Base-by-base conservation (phyloP, 2,888 invertebrate genomes). In the Agrochola lychnidis region DNA sequence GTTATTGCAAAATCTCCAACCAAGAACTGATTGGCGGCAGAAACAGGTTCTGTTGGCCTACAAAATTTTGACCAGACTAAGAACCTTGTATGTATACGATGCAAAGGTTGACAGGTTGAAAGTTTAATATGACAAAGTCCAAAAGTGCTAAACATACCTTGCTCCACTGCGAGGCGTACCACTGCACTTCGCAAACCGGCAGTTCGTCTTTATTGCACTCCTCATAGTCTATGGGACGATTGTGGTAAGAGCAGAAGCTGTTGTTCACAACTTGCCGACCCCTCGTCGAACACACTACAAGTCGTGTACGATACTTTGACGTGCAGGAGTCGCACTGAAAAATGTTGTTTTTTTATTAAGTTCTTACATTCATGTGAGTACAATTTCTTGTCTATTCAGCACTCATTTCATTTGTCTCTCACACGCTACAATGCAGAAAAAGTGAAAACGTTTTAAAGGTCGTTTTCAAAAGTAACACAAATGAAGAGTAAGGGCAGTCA, bases 161-260 rank as follows among this genome's bases (percentile, higher is more conserved):
- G 93, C 98, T 98, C 99, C 99, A 99, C 89, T 99, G 98, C 0
- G 98, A 98, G 3, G 98, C 97, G 91, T 98, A 99, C 99, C 99
- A 99, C 92, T 98, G 97, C 90, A 97, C 97, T 79, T 98, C 97
- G 93, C 99, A 99, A 2, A 97, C 94, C 0, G 97, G 97, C 40
- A 95, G 89, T 45, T 97, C 94, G 19, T 94, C 91, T 0, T 96
- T 93, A 53, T 97, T 97, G 89, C 99, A 99, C 6, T 97, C 94
- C 77, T 98, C 97, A n/a, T 97, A 96, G 19, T 97, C 93, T 74
- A 97, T 94, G 0, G 99, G 98, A 83, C 97, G 97, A 72, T 96
- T 96, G 82, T 98, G 97, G 45, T 96, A 93, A 30, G 97, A 97
- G 91, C 99, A 99, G 87, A 98, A 97, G 25, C 97, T 97, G 10